Evolutionary conservation across 2,113 vertebrate genomes (phyloP).

Genomic region (Artemisiospiza belli): DNA sequence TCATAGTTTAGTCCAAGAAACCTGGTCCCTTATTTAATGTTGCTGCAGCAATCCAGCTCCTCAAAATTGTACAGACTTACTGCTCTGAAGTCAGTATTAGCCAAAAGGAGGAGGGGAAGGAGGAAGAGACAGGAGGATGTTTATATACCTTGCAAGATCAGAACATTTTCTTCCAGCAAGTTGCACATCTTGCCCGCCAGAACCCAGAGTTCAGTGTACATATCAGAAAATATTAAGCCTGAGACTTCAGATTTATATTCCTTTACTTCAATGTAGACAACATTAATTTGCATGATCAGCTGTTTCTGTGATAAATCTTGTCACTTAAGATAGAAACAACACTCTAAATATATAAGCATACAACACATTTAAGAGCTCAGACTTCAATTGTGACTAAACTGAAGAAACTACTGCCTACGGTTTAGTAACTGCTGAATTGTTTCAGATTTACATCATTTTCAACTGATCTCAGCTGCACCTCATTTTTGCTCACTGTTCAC

Average conservation of each 20-base stretch:
- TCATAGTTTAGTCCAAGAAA: neutral
- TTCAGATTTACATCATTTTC: neutral
- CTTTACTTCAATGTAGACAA: neutral
- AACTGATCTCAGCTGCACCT: conserved; percentile 1
- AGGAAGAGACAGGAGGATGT: neutral
- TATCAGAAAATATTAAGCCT: neutral
- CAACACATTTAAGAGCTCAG: neutral
- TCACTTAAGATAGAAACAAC: neutral
- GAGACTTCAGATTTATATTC: neutral
- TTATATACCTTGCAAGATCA: neutral
- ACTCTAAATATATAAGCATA: neutral
- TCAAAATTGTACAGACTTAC: neutral
- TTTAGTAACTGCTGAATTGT: neutral
- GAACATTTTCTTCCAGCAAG: conserved; percentile 16
- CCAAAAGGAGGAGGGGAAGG: accelerated
- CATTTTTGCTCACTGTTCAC: conserved; percentile 5
- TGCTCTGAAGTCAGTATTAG: neutral
- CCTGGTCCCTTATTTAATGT: neutral
- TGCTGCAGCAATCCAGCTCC: neutral
- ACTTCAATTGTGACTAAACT: neutral
- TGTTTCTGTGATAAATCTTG: neutral
- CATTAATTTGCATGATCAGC: neutral
- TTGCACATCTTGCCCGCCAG: neutral
- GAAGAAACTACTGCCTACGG: neutral
- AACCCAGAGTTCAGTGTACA: neutral